phyloP scores from a whole-genome alignment of 1,140 invertebrate genomes.

The Heliconius congener region DNA sequence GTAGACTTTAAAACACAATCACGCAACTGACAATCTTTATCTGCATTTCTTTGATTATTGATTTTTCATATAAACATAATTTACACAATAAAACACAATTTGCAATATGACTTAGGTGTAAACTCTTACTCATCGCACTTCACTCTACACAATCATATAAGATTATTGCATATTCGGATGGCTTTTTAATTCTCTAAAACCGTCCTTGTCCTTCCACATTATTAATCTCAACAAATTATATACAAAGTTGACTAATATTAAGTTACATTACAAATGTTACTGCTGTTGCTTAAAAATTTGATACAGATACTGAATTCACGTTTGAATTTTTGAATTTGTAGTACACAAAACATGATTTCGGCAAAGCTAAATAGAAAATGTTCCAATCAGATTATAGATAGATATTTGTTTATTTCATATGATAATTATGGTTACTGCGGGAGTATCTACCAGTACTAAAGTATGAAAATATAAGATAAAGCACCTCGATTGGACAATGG shows the following conservation, averaged over 20 bases:
- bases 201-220: slow-evolving; percentile 68
- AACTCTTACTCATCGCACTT: slow-evolving; percentile 70
- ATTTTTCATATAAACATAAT: slow-evolving; percentile 80
- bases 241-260: slow-evolving; percentile 80
- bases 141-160: slow-evolving; percentile 78
- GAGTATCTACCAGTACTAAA: slow-evolving; percentile 81
- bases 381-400: slow-evolving; percentile 41
- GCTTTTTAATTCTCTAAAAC: slow-evolving; percentile 76
- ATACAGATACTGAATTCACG: slow-evolving; percentile 48
- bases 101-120: slow-evolving; percentile 76
- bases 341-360: slow-evolving; percentile 1
- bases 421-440: slow-evolving; percentile 63
- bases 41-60: slow-evolving; percentile 78
- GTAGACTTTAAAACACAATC: slow-evolving; percentile 83
- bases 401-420: slow-evolving; percentile 46
- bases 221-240: slow-evolving; percentile 80
- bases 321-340: slow-evolving; percentile 30
- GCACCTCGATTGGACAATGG: slow-evolving; percentile 81
- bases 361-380: slow-evolving; percentile 50
- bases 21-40: slow-evolving; percentile 78
- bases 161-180: slow-evolving; percentile 80
- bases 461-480: slow-evolving; percentile 82
- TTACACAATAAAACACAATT: slow-evolving; percentile 78
- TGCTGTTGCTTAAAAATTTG: slow-evolving; percentile 56
- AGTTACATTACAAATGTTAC: slow-evolving; percentile 68